Percentiles rank a stretch among this genome's conserved stretches.
phyloP scores from a whole-genome alignment of 1,140 invertebrate genomes.

The Caenorhabditis latens region DNA sequence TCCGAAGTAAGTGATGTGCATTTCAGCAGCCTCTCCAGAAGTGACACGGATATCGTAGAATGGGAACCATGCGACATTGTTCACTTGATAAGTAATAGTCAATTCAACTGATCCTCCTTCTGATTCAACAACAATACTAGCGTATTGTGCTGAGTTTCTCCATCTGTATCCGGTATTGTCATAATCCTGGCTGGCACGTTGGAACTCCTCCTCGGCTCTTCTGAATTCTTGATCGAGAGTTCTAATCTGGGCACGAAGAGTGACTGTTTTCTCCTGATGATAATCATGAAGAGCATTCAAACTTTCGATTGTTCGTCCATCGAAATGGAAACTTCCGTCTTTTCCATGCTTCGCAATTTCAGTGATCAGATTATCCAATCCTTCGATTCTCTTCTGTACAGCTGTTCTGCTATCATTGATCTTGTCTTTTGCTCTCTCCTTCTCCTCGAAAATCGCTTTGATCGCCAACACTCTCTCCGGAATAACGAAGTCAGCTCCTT shows the following conservation, averaged over 20 bases:
- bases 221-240: slow-evolving; percentile 1
- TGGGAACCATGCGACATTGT: slow-evolving; percentile 38
- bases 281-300: slow-evolving; percentile 25
- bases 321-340: slow-evolving; percentile 29
- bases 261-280: slow-evolving; percentile 24
- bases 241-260: slow-evolving; percentile 21
- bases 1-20: slow-evolving; percentile 36
- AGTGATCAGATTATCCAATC: slow-evolving; percentile 39
- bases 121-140: slow-evolving; percentile 23
- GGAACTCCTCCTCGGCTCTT: slow-evolving; percentile 4
- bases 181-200: not conserved
- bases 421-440: slow-evolving; percentile 7
- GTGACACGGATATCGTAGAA: slow-evolving; percentile 36
- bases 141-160: slow-evolving; percentile 25
- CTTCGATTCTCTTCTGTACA: slow-evolving; percentile 19
- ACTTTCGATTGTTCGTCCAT: slow-evolving; percentile 42
- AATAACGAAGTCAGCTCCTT: slow-evolving; percentile 12
- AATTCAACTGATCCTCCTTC: not conserved
- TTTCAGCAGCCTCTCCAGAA: not conserved
- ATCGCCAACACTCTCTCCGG: slow-evolving; percentile 21
- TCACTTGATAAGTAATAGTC: slow-evolving; percentile 24
- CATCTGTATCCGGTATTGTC: slow-evolving; percentile 32
- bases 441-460: slow-evolving; percentile 33
- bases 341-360: slow-evolving; percentile 30
- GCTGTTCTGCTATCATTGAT: slow-evolving; percentile 12